These are phyloP conservation scores for Falco cherrug DNA, from an alignment of 2,797 vertebrate genomes.

Conservation along the genomic window DNA sequence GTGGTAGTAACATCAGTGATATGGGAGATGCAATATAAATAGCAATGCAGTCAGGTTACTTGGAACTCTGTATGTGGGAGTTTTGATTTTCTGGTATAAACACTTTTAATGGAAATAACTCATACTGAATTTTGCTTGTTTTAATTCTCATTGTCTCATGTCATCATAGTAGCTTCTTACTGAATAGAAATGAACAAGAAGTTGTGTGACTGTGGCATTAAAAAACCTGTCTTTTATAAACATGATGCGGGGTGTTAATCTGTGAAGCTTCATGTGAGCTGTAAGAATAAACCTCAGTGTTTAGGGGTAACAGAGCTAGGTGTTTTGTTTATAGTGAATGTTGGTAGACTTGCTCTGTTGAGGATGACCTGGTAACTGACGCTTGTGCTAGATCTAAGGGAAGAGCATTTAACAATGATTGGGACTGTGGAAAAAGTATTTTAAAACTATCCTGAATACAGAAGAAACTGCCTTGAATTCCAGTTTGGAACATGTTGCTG, in stretches of 20 bases:
- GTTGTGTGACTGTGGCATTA: background rate
- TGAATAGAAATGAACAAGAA: background rate
- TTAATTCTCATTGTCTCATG: rapidly evolving
- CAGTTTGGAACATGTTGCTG: background rate
- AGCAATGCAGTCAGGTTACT: background rate
- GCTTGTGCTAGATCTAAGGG: background rate
- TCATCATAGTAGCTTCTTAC: background rate
- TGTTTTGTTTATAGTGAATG: background rate
- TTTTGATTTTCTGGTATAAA: background rate
- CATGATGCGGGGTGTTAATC: background rate
- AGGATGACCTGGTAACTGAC: background rate
- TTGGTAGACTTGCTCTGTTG: background rate
- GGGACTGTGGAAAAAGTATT: background rate
- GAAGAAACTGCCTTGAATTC: background rate
- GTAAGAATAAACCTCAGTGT: background rate
- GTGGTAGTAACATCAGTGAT: background rate
- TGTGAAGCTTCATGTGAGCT: background rate
- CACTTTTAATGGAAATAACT: background rate
- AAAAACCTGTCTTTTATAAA: background rate
- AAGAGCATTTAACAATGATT: background rate
- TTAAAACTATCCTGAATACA: background rate
- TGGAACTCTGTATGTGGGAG: background rate
- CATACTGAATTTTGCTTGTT: background rate
- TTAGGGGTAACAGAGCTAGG: background rate
- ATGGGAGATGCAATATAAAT: background rate